A percentile compares a stretch with the other conserved stretches of the same genome.
phyloP scores from a whole-genome alignment of 2,113 vertebrate genomes.

The Eurypyga helias region DNA sequence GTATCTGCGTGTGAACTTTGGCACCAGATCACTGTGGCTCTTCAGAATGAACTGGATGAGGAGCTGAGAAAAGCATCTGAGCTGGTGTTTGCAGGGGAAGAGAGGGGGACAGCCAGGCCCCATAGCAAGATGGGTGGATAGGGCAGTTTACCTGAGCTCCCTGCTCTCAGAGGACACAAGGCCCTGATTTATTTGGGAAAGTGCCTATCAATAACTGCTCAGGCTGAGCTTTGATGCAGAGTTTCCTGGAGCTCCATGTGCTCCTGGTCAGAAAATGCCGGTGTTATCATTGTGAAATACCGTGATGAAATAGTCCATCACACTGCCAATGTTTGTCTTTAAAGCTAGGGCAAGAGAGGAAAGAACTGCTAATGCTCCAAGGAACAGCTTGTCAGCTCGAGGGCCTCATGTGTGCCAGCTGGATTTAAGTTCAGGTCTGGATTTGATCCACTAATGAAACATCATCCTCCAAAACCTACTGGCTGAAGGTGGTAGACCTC shows the following conservation, averaged over 20 bases:
- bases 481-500: constrained; percentile 43
- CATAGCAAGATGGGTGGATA: accelerated
- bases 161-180: neutral
- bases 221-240: neutral
- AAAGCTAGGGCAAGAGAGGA: neutral
- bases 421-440: constrained; percentile 19
- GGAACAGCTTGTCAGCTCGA: constrained; percentile 52
- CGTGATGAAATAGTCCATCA: neutral
- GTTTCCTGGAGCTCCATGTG: neutral
- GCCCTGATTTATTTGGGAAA: neutral
- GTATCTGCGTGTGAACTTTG: neutral
- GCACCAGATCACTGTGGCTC: neutral
- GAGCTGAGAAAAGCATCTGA: neutral
- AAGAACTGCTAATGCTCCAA: constrained; percentile 26
- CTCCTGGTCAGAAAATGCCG: accelerated
- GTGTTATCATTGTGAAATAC: neutral
- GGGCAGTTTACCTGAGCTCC: neutral
- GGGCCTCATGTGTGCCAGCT: constrained; percentile 21
- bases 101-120: neutral
- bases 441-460: constrained; percentile 48
- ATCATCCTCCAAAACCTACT: constrained; percentile 18
- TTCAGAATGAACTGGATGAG: neutral
- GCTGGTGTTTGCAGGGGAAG: neutral
- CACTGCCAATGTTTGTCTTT: neutral
- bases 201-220: neutral